Evolutionary conservation across 2,797 vertebrate species (phyloP), one percentile per base, ranked within the genome.

Genomic region (Onychomys leucogaster): DNA sequence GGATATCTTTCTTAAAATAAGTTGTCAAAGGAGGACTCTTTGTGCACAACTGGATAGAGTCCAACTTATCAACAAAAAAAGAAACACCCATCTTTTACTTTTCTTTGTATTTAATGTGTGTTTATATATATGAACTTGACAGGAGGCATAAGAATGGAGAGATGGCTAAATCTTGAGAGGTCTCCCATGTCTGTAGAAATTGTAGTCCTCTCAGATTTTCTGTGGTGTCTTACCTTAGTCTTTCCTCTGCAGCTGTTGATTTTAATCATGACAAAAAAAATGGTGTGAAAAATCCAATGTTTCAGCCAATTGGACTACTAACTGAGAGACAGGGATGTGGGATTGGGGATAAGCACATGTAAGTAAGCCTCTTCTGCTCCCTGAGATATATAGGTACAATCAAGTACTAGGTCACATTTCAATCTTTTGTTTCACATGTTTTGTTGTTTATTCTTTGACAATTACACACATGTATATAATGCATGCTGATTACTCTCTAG

Each of bases 251-350:
- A 76, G 19, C 37, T 94, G 16, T 77, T 90, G 16, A 90, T 92
- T 96, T 96, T 90, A 94, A 82, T 78, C 46, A 90, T 46, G 77
- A 57, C 46, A 8, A 63, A 95, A 93, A 0, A 25, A 67, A 77
- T 77, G 12, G 65, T 67, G 29, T 46, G 83, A 77, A 94, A 94
- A 97, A 83, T 41, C 12, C 63, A 89, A 88, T 17, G 87, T 90
- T 19, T 55, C 90, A 83, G 34, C 2, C 57, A 91, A 89, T n/a
- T 83, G 88, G 1, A 75, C 65, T 67, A 37, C n/a, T 83, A 19
- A n/a, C 23, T 10, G 90, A 89, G 76, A 65, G 43, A 85, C 8
- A 19, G 37, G 91, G 91, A 85, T 10, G 61, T 95, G 25, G 37
- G 23, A 16, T 21, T 32, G 82, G 32, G 63, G 61, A 88, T 46